Percentiles rank a stretch among this genome's conserved stretches.
Evolutionary conservation across 64 coral and sea anemone species (phyloP).

Genomic region (Dendronephthya gigantea): DNA sequence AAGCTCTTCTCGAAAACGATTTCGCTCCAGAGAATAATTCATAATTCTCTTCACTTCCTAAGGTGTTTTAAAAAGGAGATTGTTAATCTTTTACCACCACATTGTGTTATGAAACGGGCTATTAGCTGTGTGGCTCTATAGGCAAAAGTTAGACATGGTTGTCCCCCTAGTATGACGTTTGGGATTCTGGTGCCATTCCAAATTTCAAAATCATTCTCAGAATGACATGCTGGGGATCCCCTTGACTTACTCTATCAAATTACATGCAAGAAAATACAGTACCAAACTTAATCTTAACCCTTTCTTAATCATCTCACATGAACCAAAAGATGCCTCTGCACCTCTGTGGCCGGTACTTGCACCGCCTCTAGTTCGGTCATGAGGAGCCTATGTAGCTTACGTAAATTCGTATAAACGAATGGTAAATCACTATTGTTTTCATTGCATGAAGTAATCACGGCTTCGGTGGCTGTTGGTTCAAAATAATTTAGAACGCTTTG

Average conservation of each 20-base stretch:
- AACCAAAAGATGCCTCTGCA: conserved; percentile 71
- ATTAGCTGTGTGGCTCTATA: no score
- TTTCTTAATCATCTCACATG: conserved; percentile 29
- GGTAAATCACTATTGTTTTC: conserved; percentile 56
- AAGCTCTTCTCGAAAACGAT: background rate
- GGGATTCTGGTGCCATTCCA: no score
- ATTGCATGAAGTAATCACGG: conserved; percentile 77
- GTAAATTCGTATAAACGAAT: conserved; percentile 68
- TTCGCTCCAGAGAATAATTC: background rate
- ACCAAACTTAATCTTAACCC: background rate
- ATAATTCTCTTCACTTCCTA: background rate
- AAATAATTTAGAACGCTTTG: conserved; percentile 24
- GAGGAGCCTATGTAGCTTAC: conserved; percentile 55
- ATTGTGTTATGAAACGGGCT: no score
- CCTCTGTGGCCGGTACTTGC: conserved; percentile 69
- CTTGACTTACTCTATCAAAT: no score
- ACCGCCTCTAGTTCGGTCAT: conserved; percentile 55
- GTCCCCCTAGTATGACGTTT: no score
- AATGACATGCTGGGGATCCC: no score
- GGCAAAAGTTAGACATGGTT: no score
- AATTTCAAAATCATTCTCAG: no score
- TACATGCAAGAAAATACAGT: no score
- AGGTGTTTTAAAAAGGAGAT: background rate
- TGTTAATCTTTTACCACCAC: no score
- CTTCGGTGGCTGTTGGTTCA: conserved; percentile 55